Conservation (phyloP, 2,113 vertebrate species). For the Rhinolophus ferrumequinum region DNA sequence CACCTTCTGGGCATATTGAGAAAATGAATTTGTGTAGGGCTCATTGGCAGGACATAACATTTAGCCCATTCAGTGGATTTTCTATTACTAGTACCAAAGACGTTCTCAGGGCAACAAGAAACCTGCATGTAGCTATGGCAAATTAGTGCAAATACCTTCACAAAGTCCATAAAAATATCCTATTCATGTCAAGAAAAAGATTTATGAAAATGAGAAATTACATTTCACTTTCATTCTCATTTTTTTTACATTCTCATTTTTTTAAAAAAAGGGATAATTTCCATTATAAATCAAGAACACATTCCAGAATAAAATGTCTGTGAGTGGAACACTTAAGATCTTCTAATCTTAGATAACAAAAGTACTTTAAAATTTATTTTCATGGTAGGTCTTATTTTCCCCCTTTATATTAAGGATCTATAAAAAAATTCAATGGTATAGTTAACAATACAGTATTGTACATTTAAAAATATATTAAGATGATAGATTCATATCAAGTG, state of each 20-base stretch:
- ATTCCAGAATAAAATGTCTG: constrained; percentile 23
- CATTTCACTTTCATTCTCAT: not conserved
- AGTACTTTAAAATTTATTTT: not conserved
- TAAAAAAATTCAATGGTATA: not conserved
- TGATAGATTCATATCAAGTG: not conserved
- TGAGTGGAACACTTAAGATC: not conserved
- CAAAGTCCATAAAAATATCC: not conserved
- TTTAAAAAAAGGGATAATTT: not conserved
- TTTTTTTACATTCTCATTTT: not conserved
- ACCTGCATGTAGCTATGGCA: not conserved
- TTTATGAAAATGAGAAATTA: constrained; percentile 4
- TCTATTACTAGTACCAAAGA: not conserved
- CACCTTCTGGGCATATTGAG: not conserved
- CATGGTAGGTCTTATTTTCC: not conserved
- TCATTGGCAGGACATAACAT: not conserved
- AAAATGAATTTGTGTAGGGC: not conserved
- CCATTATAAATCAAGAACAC: constrained; percentile 40
- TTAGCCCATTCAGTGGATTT: not conserved
- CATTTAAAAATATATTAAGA: not conserved
- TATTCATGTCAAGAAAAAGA: not conserved
- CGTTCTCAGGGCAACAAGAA: not conserved
- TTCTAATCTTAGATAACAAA: not conserved
- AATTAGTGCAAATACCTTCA: not conserved
- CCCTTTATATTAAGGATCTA: not conserved
- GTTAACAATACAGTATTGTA: not conserved